Conservation (phyloP, 2,113 vertebrate genomes). For the Elephantulus edwardii region DNA sequence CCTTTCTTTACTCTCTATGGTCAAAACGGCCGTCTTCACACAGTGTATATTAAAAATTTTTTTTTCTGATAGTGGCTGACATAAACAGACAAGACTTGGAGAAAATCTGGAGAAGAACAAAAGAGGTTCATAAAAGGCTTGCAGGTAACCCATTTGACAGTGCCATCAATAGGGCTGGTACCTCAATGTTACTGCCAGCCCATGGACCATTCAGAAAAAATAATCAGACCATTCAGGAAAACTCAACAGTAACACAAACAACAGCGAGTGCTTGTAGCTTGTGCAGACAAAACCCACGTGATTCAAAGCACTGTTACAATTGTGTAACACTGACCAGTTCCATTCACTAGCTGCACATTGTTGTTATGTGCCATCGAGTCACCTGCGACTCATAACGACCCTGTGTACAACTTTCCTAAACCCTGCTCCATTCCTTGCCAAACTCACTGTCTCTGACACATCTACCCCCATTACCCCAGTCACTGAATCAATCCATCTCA, state of each 20-base stretch:
- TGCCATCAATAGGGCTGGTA: neutral
- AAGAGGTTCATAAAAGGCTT: neutral
- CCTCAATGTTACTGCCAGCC: neutral
- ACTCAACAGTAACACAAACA: too few relatives aligned
- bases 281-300: too few relatives aligned
- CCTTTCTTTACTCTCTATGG: neutral
- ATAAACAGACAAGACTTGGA: neutral
- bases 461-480: too few relatives aligned
- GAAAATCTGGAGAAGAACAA: neutral
- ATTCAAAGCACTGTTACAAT: neutral
- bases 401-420: too few relatives aligned
- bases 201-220: too few relatives aligned
- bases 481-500: too few relatives aligned
- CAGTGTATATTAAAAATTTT: neutral
- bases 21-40: neutral
- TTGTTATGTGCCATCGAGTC: too few relatives aligned
- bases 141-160: neutral
- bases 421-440: too few relatives aligned
- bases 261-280: too few relatives aligned
- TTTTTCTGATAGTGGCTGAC: neutral
- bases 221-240: too few relatives aligned
- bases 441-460: too few relatives aligned
- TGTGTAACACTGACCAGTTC: neutral
- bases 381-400: too few relatives aligned
- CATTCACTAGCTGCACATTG: neutral